Conservation (phyloP, 2,888 invertebrate genomes). For the Portevinia maculata region DNA sequence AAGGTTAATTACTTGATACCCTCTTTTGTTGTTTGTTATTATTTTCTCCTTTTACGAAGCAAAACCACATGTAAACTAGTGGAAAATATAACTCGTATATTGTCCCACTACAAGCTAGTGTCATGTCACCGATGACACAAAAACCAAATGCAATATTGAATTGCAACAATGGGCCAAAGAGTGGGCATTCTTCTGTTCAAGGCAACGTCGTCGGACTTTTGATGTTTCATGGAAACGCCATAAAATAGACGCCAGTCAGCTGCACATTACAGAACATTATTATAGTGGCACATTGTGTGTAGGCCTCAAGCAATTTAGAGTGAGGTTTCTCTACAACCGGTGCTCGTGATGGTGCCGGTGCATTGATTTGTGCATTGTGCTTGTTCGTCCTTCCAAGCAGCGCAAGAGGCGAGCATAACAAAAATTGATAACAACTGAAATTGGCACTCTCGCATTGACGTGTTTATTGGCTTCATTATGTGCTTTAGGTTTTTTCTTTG, state of each 20-base stretch:
- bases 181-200: conserved; percentile 10
- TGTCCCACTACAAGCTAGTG: conserved; percentile 6
- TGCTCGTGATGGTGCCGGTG: neutral
- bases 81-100: neutral
- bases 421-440: conserved; percentile 50
- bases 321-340: conserved; percentile 48
- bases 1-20: conserved; percentile 52
- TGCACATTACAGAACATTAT: conserved; percentile 44
- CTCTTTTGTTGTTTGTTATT: conserved; percentile 5
- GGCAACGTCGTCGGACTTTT: conserved; percentile 55
- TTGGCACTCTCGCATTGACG: conserved; percentile 55
- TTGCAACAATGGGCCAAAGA: neutral
- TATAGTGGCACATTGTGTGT: conserved; percentile 30
- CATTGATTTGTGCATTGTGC: neutral
- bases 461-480: conserved; percentile 69
- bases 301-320: conserved; percentile 10
- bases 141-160: neutral
- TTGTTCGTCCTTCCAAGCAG: neutral
- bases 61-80: conserved; percentile 12
- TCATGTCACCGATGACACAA: conserved; percentile 47
- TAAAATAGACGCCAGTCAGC: conserved; percentile 48
- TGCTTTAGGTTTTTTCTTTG: conserved; percentile 35
- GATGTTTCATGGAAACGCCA: conserved; percentile 42
- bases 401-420: conserved; percentile 9
- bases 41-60: conserved; percentile 18